Base-by-base conservation (phyloP, 2,113 vertebrate species). In the Boulengeromyrus knoepffleri region DNA sequence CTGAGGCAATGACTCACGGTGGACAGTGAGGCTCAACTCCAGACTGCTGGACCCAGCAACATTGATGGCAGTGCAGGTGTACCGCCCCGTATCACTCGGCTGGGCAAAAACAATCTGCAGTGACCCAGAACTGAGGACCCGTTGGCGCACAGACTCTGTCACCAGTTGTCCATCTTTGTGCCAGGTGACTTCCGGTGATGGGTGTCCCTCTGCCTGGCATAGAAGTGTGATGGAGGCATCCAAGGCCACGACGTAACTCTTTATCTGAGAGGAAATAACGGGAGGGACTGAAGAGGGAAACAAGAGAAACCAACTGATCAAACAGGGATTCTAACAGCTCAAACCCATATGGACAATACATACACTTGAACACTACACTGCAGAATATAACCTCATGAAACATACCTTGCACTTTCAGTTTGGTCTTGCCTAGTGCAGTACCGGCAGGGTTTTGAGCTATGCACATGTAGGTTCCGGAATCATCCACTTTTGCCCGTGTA, bases 361-460 rank as follows among this genome's bases (percentile, higher is more conserved):
- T 45, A 52, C 2, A 52, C 49, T 87, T 45, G n/a, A 3, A 70
- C 3, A 27, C 10, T 70, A 70, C 62, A 31, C 62, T 31, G n/a
- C 27, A 87, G 27, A 87, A 19, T 15, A 52, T 19, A n/a, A 36
- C 85, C 85, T 15, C 36, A 13, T 85, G 10, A n/a, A 87, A 8
- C 24, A 24, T 93, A 99, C 99, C 97, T 96, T 98, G 98, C 58
- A 99, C 97, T 95, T 96, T 97, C 89, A 99, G 95, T 93, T 97
- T 99, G 92, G 97, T 97, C 93, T 98, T 99, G 24, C 97, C 97
- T 90, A 99, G 92, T 3, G 98, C 98, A 0, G 98, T 99, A 19
- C 99, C 99, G 53, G 98, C 97, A 91, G 96, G 95, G 91, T 99
- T 99, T 92, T 99, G 99, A 92, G 98, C 99, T 92, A 99, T 96